These are phyloP conservation scores for Gymnorhina tibicen DNA, from an alignment of 2,113 vertebrate species.

Conservation along the genomic window DNA sequence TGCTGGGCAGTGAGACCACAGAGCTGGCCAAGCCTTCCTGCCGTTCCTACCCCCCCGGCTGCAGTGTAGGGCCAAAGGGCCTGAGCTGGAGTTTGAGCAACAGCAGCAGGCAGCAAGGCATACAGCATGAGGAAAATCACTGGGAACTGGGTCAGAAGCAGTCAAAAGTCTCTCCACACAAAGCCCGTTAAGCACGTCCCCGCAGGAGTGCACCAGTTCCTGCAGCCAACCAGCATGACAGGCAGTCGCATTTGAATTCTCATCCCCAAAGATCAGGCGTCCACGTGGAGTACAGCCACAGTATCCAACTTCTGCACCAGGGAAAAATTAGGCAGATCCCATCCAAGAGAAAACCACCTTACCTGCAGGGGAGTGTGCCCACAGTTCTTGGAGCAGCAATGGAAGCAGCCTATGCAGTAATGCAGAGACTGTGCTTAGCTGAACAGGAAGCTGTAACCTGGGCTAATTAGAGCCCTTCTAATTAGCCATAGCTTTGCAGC, in stretches of 20 bases:
- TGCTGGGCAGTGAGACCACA: background rate
- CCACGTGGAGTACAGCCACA: rapidly evolving
- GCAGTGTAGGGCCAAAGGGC: background rate
- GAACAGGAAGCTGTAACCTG: background rate
- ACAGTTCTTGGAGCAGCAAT: background rate
- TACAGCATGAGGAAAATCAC: background rate
- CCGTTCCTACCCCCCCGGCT: rapidly evolving
- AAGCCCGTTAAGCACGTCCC: background rate
- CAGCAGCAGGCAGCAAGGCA: background rate
- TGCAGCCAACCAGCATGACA: rapidly evolving
- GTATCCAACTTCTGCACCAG: background rate
- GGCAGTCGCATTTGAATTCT: background rate
- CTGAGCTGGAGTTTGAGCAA: background rate
- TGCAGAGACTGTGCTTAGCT: background rate
- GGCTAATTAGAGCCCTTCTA: background rate
- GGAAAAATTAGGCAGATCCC: background rate
- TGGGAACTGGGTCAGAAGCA: background rate
- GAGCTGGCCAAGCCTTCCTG: background rate
- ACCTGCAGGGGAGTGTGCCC: background rate
- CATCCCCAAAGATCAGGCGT: background rate
- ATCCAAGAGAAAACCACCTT: background rate
- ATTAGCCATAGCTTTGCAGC: background rate
- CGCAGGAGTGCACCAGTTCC: background rate
- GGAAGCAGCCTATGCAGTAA: background rate
- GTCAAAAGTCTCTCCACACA: background rate